Base-by-base conservation (phyloP, 2,888 invertebrate species). In the Seira ritae region DNA sequence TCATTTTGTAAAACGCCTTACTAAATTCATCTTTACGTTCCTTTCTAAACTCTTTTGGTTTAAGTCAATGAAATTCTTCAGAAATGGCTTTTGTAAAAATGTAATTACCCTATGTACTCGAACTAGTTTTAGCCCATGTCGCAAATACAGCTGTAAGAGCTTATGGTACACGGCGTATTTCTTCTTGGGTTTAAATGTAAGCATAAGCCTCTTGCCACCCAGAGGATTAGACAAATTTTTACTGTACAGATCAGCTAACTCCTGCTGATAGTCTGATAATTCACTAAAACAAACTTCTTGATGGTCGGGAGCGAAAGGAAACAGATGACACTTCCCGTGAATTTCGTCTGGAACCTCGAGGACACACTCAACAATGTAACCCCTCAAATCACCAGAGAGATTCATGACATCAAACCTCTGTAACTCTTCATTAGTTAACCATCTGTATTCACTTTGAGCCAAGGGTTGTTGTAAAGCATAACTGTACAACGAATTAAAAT, bases 111-210 rank as follows among this genome's bases (percentile, higher is more conserved):
- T 2, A 20, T 69, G 69, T 0, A 69, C 12, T 69, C 68, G 68
- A 1, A 15, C 19, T 15, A 76, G 31, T 20, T 60, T 69, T 0
- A 69, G 2, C 0, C 69, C 69, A 10, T 31, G 31, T 24, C 23
- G 17, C 1, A 60, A 0, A 22, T 76, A 76, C 1, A 76, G 68
- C 12, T 60, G 50, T 20, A 76, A 17, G 0, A 60, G 23, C 17
- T 69, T 76, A 60, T 76, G 68, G 17, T 76, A 69, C 15, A 68
- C 55, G 15, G 60, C 76, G 20, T 76, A 76, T 22, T 37, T n/a
- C 15, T 17, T 22, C 19, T 69, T 68, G 0, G 10, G 1, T 8
- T 60, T 1, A 37, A 76, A 37, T 1, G 68, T 76, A 1, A 76
- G n/a, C 6, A 76, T 1, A 4, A 76, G 22, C 37, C 37, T 50